Conservation (phyloP, 2,888 invertebrate species). For the Lasioglossum figueresi region DNA sequence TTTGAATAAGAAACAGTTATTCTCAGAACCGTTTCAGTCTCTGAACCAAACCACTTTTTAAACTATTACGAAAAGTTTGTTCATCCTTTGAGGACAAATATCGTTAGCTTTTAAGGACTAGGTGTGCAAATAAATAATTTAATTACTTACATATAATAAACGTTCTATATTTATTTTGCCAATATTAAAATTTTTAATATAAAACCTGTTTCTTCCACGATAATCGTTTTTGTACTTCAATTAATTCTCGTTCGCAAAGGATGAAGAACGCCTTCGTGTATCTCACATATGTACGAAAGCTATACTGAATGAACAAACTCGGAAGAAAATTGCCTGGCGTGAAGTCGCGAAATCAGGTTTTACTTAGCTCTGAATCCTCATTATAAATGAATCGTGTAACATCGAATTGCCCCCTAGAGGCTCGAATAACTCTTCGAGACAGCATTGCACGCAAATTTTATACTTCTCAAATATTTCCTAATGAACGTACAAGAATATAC, state of each 20-base stretch:
- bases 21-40: too few species aligned
- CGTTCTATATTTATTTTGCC: background rate
- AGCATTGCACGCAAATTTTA: slow-evolving; percentile 6
- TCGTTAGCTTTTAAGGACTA: background rate
- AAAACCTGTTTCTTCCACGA: background rate
- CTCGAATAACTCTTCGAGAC: background rate
- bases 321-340: background rate
- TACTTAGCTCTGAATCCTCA: background rate
- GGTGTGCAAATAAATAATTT: background rate
- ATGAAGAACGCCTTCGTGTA: too few species aligned
- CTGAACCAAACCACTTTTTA: background rate
- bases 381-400: background rate
- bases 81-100: background rate
- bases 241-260: background rate
- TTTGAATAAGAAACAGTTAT: too few species aligned
- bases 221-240: too few species aligned
- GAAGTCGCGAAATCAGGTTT: background rate
- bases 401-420: background rate
- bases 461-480: background rate
- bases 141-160: background rate
- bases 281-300: too few species aligned
- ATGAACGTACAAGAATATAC: background rate
- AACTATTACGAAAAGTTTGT: background rate
- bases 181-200: background rate
- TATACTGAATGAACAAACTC: background rate